Percentiles rank a stretch among this genome's conserved stretches.
Evolutionary conservation across 2,888 invertebrate genomes (phyloP).

Genomic region (Ophion costatus): DNA sequence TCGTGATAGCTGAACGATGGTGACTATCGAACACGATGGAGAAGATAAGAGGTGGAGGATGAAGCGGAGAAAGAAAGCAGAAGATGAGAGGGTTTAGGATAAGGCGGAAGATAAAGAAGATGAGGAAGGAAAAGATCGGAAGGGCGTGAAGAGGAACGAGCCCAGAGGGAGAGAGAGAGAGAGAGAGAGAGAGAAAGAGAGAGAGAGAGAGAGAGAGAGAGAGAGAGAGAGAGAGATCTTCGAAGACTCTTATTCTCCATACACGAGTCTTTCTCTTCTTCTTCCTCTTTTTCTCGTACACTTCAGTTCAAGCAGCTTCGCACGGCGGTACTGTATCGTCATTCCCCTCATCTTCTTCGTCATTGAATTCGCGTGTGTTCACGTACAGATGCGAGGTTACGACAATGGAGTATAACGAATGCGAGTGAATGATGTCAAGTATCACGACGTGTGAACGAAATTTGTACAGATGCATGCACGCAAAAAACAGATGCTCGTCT

Average conservation of each 20-base stretch:
- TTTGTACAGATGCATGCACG: neutral
- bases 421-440: conserved; percentile 38
- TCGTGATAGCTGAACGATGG: neutral
- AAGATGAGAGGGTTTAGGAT: conserved; percentile 5
- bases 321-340: neutral
- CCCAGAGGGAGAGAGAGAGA: neutral
- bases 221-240: neutral
- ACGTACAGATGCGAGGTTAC: conserved; percentile 44
- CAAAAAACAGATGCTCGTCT: too few relatives aligned
- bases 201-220: neutral
- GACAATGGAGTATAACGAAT: conserved; percentile 59
- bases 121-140: conserved; percentile 4
- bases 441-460: neutral
- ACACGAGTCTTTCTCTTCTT: neutral
- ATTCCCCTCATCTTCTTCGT: neutral
- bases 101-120: conserved; percentile 36
- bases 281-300: neutral
- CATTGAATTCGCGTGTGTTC: neutral
- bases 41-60: neutral
- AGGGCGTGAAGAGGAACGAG: neutral
- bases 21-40: neutral
- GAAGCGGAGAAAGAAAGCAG: neutral
- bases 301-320: neutral
- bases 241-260: too few relatives aligned
- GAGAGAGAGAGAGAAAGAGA: conserved; percentile 4